Evolutionary conservation across 2,888 invertebrate genomes (phyloP).

Genomic region (Phyllotreta striolata): DNA sequence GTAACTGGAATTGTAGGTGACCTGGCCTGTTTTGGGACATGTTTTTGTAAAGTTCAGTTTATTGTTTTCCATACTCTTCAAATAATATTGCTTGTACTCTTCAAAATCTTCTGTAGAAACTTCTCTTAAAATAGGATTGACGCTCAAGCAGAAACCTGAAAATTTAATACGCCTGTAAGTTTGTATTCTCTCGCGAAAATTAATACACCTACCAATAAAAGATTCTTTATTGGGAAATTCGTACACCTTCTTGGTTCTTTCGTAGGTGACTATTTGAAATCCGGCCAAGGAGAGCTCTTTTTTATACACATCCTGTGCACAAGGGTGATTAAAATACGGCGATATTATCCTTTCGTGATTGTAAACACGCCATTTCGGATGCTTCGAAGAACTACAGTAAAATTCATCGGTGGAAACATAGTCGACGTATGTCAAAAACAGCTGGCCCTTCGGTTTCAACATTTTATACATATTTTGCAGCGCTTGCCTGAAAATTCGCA

Average conservation of each 20-base stretch:
- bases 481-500: slow-evolving; percentile 64
- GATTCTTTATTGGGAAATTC: slow-evolving; percentile 20
- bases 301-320: slow-evolving; percentile 18
- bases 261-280: slow-evolving; percentile 12
- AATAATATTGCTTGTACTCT: slow-evolving; percentile 24
- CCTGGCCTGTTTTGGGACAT: slow-evolving; percentile 19
- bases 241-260: slow-evolving; percentile 10
- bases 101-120: slow-evolving; percentile 24
- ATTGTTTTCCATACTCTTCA: slow-evolving; percentile 21
- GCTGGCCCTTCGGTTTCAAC: slow-evolving; percentile 73
- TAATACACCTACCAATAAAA: slow-evolving; percentile 20
- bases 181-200: not conserved
- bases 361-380: slow-evolving; percentile 34
- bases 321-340: slow-evolving; percentile 16
- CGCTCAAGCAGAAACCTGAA: slow-evolving; percentile 23
- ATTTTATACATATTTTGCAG: slow-evolving; percentile 71
- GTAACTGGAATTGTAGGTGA: slow-evolving; percentile 10
- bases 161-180: not conserved
- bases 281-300: slow-evolving; percentile 21
- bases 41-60: slow-evolving; percentile 19
- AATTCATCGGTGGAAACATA: slow-evolving; percentile 26
- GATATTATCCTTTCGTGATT: slow-evolving; percentile 29
- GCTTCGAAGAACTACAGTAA: slow-evolving; percentile 22
- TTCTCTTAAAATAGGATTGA: slow-evolving; percentile 25
- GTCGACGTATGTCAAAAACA: slow-evolving; percentile 68